phyloP scores from a whole-genome alignment of 2,797 vertebrate genomes.

The Danio tinwini region DNA sequence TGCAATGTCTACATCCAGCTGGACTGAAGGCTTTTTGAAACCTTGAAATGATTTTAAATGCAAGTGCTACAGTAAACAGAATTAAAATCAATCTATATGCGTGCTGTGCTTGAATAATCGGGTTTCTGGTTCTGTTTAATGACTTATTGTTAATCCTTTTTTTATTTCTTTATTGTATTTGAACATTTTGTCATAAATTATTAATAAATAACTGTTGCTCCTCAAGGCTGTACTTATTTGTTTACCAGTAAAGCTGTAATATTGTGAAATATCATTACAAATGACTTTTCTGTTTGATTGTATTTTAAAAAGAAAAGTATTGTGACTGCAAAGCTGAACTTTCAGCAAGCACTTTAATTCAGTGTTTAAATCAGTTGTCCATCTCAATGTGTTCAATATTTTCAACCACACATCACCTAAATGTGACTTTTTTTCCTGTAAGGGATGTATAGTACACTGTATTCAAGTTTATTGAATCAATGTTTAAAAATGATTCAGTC shows the following conservation, averaged over 20 bases:
- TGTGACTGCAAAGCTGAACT: background rate
- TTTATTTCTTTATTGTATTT: background rate
- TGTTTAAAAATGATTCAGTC: background rate
- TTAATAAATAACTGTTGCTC: too few species aligned
- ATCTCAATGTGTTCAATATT: too few species aligned
- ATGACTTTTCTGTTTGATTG: background rate
- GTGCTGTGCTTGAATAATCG: background rate
- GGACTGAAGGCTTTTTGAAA: constrained; percentile 36
- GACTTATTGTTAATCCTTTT: background rate
- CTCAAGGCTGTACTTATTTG: background rate
- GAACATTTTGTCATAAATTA: background rate
- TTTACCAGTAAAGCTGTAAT: background rate
- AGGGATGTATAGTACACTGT: background rate
- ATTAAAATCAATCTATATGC: background rate
- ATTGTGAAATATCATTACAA: background rate
- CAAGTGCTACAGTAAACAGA: constrained; percentile 50
- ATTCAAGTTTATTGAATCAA: background rate
- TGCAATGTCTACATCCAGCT: constrained; percentile 26
- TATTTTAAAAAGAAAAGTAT: background rate
- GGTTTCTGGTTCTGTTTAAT: background rate
- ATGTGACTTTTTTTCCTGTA: background rate
- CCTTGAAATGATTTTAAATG: constrained; percentile 20
- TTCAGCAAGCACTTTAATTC: background rate
- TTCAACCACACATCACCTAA: too few species aligned
- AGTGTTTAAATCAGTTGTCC: background rate